These are phyloP conservation scores for Itoplectis maculator DNA, from an alignment of 2,888 invertebrate genomes.

Conservation along the genomic window DNA sequence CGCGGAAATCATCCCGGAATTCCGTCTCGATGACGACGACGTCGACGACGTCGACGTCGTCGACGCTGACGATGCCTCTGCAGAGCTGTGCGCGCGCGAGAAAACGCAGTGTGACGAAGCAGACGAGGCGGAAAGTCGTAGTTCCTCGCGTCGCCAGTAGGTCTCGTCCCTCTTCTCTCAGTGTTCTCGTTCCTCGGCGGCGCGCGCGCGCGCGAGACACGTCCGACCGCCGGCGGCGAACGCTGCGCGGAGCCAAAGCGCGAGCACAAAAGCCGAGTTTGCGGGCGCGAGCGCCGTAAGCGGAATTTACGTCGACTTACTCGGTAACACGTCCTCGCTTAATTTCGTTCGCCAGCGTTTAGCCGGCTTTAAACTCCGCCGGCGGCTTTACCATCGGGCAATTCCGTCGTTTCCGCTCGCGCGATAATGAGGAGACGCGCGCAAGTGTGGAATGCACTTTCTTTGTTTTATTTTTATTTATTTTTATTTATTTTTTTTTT, in stretches of 20 bases:
- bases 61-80: slow-evolving; percentile 15
- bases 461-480: too few species aligned
- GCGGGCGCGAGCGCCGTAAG: background rate
- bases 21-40: slow-evolving; percentile 59
- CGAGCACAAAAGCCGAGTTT: background rate
- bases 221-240: slow-evolving; percentile 27
- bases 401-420: slow-evolving; percentile 34
- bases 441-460: background rate
- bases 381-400: slow-evolving; percentile 30
- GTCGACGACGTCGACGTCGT: slow-evolving; percentile 20
- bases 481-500: too few species aligned
- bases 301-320: slow-evolving; percentile 35
- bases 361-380: background rate
- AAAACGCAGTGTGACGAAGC: slow-evolving; percentile 35
- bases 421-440: background rate
- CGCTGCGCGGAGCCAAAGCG: background rate
- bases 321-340: slow-evolving; percentile 14
- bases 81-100: slow-evolving; percentile 12
- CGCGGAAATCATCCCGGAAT: slow-evolving; percentile 60
- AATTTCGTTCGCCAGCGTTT: slow-evolving; percentile 34
- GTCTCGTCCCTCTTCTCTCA: background rate
- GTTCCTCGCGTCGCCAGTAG: slow-evolving; percentile 19
- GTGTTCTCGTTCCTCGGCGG: slow-evolving; percentile 34
- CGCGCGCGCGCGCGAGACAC: slow-evolving; percentile 40
- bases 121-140: slow-evolving; percentile 53